Base-by-base conservation (phyloP, 2,888 invertebrate species). In the Amblyjoppa fuscipennis region DNA sequence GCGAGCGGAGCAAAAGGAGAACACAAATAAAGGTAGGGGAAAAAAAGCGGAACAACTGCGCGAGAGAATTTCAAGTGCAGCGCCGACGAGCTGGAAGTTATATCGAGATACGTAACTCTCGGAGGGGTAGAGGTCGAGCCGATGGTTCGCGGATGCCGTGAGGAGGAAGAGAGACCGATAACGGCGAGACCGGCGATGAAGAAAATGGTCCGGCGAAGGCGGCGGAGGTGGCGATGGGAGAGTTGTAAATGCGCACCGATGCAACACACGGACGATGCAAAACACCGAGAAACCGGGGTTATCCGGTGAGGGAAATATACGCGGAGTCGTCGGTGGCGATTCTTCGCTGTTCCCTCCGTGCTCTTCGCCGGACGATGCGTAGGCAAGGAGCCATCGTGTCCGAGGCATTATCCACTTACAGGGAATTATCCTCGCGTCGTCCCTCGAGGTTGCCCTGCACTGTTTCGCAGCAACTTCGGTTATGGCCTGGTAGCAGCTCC, bases 401-500 rank as follows among this genome's bases (percentile, higher is more conserved):
- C 87, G 87, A 89, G 89, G 90, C 91, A 93, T 93, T 93, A 93
- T 93, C 93, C 93, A 93, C 93, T 93, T 93, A 93, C 90, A 91
- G 91, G 90, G 90, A 92, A 93, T 92, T 93, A 93, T 93, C 91
- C 90, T 91, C 84, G 88, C 75, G 76, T 73, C 59, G 38, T 70
- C 71, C 59, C 75, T 70, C 61, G 28, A 59, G 28, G 59, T 20
- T 71, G 45, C 68, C 70, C 71, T n/a, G 74, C 68, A 56, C 68
- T 56, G 73, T 71, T 78, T 85, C 68, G 53, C 69, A 56, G 51
- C 70, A 77, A 69, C 73, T 73, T 49, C 53, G 73, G 64, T 38
- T 49, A 28, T 11, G 13, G 20, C 41, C 31, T 20, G 38, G 3
- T 31, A 81, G 68, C 34, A 70, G 66, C 70, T 76, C 45, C 75